These are phyloP conservation scores for Cataglyphis hispanica DNA, from an alignment of 1,140 invertebrate species.

Conservation along the genomic window DNA sequence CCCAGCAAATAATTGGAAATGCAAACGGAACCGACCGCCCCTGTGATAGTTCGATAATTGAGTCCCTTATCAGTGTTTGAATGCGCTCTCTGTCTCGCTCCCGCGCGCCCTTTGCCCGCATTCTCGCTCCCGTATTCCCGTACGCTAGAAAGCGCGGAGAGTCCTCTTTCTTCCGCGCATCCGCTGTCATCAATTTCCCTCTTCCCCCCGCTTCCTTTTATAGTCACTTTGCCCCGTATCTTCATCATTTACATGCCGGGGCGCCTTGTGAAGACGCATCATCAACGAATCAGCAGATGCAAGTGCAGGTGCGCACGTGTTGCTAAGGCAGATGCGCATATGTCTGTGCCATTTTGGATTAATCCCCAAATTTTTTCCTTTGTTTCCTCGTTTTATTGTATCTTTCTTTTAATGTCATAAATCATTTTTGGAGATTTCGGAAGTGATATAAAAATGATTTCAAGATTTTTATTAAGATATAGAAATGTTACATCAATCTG, in stretches of 20 bases:
- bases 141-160: background rate
- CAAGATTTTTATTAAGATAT: background rate
- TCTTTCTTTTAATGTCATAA: background rate
- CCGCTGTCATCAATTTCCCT: conserved; percentile 7
- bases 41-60: conserved; percentile 87
- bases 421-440: background rate
- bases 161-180: conserved; percentile 21
- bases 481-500: background rate
- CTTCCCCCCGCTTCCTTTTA: background rate
- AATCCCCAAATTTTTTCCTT: conserved; percentile 7
- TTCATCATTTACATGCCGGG: conserved; percentile 29
- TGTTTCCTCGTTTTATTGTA: background rate
- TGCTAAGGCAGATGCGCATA: conserved; percentile 52
- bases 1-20: conserved; percentile 87
- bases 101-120: conserved; percentile 30
- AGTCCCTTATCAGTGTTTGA: conserved; percentile 85
- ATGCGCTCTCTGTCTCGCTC: conserved; percentile 73
- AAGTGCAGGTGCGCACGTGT: conserved; percentile 42
- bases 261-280: conserved; percentile 20
- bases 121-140: conserved; percentile 14
- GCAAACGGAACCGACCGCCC: conserved; percentile 84
- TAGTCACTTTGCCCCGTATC: conserved; percentile 15
- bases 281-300: conserved; percentile 35
- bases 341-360: background rate
- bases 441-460: background rate